Evolutionary conservation across 2,888 invertebrate species (phyloP).

Genomic region (Tethea ocularis): DNA sequence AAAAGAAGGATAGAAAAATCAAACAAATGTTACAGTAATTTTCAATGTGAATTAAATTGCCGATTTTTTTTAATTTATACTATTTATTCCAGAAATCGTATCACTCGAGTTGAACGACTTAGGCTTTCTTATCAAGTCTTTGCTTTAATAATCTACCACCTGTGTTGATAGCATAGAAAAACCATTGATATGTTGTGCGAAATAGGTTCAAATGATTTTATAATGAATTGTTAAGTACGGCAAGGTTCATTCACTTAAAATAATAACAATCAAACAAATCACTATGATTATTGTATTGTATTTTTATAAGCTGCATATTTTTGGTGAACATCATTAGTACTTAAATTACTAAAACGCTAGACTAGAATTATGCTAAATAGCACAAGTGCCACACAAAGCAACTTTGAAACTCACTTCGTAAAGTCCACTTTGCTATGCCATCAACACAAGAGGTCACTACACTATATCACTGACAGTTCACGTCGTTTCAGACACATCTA

Average conservation of each 20-base stretch:
- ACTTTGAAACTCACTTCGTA: constrained; percentile 8
- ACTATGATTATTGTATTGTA: neutral
- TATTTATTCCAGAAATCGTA: constrained; percentile 49
- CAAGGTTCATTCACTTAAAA: constrained; percentile 15
- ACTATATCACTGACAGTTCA: constrained; percentile 34
- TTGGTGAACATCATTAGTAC: constrained; percentile 9
- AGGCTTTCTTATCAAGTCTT: constrained; percentile 56
- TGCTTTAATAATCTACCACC: constrained; percentile 52
- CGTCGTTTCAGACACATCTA: constrained; percentile 20
- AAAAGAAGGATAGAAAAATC: constrained; percentile 22
- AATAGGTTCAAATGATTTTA: constrained; percentile 15
- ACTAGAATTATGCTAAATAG: constrained; percentile 12
- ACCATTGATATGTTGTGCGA: constrained; percentile 57
- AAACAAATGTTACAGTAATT: constrained; percentile 23
- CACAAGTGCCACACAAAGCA: neutral
- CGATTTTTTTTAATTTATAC: neutral
- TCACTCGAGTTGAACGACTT: constrained; percentile 59
- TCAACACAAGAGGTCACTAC: constrained; percentile 29
- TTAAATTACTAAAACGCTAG: constrained; percentile 7
- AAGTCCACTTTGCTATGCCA: constrained; percentile 33
- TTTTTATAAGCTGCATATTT: constrained; percentile 9
- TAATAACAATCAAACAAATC: neutral
- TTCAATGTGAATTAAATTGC: neutral
- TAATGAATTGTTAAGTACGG: constrained; percentile 12
- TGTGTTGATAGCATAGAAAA: constrained; percentile 56